These are phyloP conservation scores for Manis javanica DNA, from an alignment of 2,797 vertebrate species.

Conservation along the genomic window DNA sequence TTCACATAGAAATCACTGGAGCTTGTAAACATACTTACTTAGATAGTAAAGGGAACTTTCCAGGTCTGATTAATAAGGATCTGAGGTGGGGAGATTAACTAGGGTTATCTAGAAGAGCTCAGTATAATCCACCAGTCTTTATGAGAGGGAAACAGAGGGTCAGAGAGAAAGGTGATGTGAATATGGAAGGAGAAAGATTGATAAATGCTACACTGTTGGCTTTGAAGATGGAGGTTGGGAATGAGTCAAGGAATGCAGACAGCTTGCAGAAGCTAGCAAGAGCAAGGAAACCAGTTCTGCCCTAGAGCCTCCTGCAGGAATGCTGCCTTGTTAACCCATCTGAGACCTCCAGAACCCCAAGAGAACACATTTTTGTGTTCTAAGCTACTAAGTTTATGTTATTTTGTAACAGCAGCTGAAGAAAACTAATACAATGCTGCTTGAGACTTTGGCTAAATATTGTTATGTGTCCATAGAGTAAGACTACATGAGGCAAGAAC, in stretches of 20 bases:
- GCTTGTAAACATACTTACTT: background rate
- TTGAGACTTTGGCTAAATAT: background rate
- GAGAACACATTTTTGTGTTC: background rate
- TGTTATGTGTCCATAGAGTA: background rate
- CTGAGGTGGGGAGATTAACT: background rate
- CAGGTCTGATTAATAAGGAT: background rate
- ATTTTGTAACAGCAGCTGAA: background rate
- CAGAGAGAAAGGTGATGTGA: background rate
- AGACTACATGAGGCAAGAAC: background rate
- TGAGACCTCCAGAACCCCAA: background rate
- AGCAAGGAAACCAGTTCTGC: background rate
- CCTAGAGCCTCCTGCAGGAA: background rate
- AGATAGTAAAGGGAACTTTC: background rate
- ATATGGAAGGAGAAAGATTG: no score
- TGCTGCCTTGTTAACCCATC: background rate
- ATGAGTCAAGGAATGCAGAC: background rate
- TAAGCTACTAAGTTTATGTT: background rate
- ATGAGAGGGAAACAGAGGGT: background rate
- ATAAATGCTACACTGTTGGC: background rate
- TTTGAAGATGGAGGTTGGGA: background rate
- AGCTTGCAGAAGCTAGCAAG: background rate
- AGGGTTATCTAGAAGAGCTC: background rate
- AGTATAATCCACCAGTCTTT: background rate
- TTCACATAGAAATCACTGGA: background rate
- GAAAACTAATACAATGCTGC: background rate